phyloP scores from a whole-genome alignment of 2,113 vertebrate genomes.

The Fulica atra region DNA sequence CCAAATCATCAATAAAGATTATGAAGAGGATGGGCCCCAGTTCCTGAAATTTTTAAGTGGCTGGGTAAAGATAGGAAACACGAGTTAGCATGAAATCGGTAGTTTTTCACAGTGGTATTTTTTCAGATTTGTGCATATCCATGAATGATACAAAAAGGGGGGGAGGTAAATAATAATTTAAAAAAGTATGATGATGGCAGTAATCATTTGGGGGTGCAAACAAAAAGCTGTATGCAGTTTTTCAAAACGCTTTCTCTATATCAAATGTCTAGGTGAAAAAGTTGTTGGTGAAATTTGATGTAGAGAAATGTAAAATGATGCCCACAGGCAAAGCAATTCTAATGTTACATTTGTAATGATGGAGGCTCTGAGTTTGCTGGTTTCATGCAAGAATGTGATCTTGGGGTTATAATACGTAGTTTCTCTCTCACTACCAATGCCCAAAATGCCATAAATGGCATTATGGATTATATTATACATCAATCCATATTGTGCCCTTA shows the following conservation, averaged over 20 bases:
- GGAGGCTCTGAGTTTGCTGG: neutral
- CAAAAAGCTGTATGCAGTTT: neutral
- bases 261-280: neutral
- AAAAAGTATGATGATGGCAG: neutral
- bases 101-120: neutral
- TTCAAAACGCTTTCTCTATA: neutral
- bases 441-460: neutral
- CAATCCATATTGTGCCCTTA: neutral
- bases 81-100: neutral
- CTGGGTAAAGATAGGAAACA: neutral
- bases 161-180: neutral
- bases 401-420: neutral
- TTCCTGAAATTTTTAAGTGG: neutral
- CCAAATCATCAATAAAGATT: no score
- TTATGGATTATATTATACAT: neutral
- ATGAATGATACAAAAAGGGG: neutral
- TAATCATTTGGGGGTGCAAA: neutral
- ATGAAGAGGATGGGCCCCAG: neutral
- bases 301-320: neutral
- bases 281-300: neutral
- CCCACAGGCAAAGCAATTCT: neutral
- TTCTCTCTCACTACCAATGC: neutral
- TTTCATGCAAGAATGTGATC: neutral
- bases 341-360: neutral
- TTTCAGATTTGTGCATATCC: neutral